Percentiles rank a stretch among this genome's conserved stretches.
These are phyloP conservation scores for Hyppa rectilinea DNA, from an alignment of 2,888 invertebrate genomes.

Conservation along the genomic window DNA sequence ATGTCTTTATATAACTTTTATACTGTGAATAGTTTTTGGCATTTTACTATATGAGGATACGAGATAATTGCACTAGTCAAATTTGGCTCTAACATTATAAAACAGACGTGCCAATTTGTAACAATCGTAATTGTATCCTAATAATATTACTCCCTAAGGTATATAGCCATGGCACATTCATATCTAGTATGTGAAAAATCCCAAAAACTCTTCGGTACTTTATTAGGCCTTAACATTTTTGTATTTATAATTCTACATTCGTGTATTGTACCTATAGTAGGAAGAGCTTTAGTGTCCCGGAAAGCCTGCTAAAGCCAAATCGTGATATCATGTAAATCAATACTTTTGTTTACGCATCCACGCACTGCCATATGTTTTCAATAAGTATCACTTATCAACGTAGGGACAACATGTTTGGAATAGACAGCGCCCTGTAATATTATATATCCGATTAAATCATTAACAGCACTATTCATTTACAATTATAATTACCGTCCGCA, in stretches of 20 bases:
- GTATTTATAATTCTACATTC: not conserved
- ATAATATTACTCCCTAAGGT: slow-evolving; percentile 1
- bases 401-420: slow-evolving; percentile 35
- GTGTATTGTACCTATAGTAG: not conserved
- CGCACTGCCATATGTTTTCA: slow-evolving; percentile 26
- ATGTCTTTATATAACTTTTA: slow-evolving; percentile 11
- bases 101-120: not conserved
- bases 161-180: slow-evolving; percentile 26
- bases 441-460: slow-evolving; percentile 34
- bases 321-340: slow-evolving; percentile 2
- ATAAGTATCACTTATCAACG: slow-evolving; percentile 9
- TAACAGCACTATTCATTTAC: slow-evolving; percentile 28
- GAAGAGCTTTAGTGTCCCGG: not conserved
- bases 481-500: slow-evolving; percentile 39
- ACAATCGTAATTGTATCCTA: slow-evolving; percentile 5
- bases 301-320: not conserved
- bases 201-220: not conserved
- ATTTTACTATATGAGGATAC: slow-evolving; percentile 7
- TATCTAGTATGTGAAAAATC: slow-evolving; percentile 14
- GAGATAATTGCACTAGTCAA: not conserved
- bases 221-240: too few relatives aligned
- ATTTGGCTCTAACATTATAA: slow-evolving; percentile 23
- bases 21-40: not conserved
- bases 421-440: slow-evolving; percentile 34
- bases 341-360: slow-evolving; percentile 10